phyloP scores from a whole-genome alignment of 2,113 vertebrate genomes.

The Cnemophilus loriae region DNA sequence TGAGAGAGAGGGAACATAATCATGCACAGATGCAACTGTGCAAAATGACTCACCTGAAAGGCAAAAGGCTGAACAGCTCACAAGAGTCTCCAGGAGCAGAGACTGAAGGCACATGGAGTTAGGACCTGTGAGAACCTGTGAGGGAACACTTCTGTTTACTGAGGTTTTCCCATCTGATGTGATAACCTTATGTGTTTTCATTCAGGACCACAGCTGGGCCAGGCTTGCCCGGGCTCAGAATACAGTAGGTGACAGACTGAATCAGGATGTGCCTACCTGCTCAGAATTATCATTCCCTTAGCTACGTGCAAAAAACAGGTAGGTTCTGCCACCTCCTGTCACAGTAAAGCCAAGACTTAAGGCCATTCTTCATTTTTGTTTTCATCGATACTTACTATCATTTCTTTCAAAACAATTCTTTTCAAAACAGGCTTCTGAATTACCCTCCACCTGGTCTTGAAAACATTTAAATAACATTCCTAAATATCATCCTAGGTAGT shows the following conservation, averaged over 20 bases:
- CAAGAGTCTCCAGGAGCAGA: background rate
- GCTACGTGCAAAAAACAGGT: background rate
- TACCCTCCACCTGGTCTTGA: background rate
- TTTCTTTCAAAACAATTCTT: background rate
- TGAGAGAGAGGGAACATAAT: background rate
- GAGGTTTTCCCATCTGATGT: background rate
- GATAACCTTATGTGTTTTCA: fast-evolving
- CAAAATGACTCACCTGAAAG: background rate
- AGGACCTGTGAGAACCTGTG: background rate
- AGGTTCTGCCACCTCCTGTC: background rate
- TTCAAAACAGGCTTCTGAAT: background rate
- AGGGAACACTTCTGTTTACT: background rate
- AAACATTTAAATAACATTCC: background rate
- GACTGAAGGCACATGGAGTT: fast-evolving
- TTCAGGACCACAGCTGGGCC: too few species aligned
- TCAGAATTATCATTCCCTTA: background rate
- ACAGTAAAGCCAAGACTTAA: background rate
- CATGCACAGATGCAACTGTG: background rate
- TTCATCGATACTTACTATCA: background rate
- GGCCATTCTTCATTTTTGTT: background rate
- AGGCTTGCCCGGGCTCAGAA: background rate
- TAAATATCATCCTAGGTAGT: background rate
- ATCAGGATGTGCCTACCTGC: background rate
- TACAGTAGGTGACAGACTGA: background rate
- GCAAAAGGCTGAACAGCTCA: background rate